Percentiles rank a stretch among this genome's conserved stretches.
Evolutionary conservation across 2,113 vertebrate species (phyloP).

Genomic region (Aspidoscelis tigris): DNA sequence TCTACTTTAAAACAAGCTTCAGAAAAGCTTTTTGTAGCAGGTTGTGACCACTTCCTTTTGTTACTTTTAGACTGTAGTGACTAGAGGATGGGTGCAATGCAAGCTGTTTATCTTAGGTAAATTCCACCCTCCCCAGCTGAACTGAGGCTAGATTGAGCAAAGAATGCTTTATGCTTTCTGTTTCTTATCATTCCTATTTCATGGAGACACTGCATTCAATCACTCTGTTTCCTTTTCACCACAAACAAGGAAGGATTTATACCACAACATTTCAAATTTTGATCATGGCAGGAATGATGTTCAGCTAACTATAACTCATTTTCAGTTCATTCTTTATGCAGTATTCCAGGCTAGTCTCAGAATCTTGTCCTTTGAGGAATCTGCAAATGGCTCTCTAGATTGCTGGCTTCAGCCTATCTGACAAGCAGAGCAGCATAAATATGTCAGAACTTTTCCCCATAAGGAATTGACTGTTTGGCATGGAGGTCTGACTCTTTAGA

Average conservation of each 20-base stretch:
- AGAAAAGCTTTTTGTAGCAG: too few species aligned
- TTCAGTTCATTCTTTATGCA: background rate
- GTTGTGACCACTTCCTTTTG: too few species aligned
- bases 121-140: too few species aligned
- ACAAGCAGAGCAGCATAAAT: constrained; percentile 8
- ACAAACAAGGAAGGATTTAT: background rate
- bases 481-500: background rate
- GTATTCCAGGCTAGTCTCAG: background rate
- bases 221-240: background rate
- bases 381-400: background rate
- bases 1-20: too few species aligned
- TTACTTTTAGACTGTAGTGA: too few species aligned
- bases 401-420: constrained; percentile 4
- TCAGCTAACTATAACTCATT: background rate
- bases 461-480: background rate
- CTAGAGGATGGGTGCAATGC: too few species aligned
- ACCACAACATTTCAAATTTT: background rate
- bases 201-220: background rate
- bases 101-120: too few species aligned
- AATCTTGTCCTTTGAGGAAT: background rate
- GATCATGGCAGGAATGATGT: constrained; percentile 5
- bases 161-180: background rate
- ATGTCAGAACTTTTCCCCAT: background rate
- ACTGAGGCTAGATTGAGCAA: background rate
- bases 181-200: background rate